A percentile compares a stretch with the other conserved stretches of the same genome.
Evolutionary conservation across 2,113 vertebrate genomes (phyloP).

Genomic region (Stictonetta naevosa): DNA sequence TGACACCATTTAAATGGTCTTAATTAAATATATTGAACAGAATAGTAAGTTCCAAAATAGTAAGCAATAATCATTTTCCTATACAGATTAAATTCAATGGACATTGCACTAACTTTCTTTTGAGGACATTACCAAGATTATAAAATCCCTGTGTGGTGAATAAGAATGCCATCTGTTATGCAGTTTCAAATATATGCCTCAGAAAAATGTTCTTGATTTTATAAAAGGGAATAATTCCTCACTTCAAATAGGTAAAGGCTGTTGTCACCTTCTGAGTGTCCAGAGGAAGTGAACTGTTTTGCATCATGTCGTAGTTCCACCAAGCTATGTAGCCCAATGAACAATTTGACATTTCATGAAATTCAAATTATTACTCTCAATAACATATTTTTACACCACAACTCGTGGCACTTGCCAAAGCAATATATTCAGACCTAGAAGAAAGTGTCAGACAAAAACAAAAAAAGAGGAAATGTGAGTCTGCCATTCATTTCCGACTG

Average conservation of each 20-base stretch:
- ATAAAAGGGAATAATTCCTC: not conserved
- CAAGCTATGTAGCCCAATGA: not conserved
- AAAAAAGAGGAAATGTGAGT: not conserved
- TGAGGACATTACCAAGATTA: not conserved
- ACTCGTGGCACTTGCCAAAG: not conserved
- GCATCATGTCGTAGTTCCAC: not conserved
- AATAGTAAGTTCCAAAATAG: not conserved
- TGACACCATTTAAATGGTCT: not conserved
- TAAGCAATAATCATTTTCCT: not conserved
- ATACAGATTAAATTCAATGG: not conserved
- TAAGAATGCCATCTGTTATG: not conserved
- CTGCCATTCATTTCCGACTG: not conserved
- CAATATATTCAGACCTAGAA: not conserved
- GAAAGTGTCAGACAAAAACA: not conserved
- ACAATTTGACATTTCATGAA: not conserved
- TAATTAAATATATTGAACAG: not conserved
- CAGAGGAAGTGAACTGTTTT: not conserved
- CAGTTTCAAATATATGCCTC: not conserved
- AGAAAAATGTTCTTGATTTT: not conserved
- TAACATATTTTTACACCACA: not conserved
- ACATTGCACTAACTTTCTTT: not conserved
- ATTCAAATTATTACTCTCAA: not conserved
- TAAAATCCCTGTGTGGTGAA: not conserved
- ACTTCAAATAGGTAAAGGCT: not conserved
- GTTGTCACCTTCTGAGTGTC: not conserved